Evolutionary conservation across 2,888 invertebrate species (phyloP).

Genomic region (Buathra laborator): DNA sequence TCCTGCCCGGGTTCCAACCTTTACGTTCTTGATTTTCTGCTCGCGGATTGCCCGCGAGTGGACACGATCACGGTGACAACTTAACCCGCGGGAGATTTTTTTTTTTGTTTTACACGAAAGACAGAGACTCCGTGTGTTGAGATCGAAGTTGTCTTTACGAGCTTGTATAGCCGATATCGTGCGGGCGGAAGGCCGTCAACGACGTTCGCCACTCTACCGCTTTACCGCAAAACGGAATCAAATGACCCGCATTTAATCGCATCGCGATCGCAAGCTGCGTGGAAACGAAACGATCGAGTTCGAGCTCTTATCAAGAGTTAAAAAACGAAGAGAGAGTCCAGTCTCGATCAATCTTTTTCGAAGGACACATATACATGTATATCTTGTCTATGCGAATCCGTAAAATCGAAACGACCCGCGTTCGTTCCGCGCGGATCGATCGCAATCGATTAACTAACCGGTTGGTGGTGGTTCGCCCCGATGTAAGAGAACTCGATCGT

Average conservation of each 20-base stretch:
- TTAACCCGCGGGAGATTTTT: conserved; percentile 73
- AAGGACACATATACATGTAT: conserved; percentile 54
- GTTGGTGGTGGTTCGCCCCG: conserved; percentile 58
- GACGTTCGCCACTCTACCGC: conserved; percentile 16
- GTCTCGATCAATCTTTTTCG: conserved; percentile 61
- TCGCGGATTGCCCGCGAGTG: not conserved
- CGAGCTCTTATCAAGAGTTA: conserved; percentile 45
- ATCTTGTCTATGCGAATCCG: conserved; percentile 43
- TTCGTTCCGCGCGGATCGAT: conserved; percentile 65
- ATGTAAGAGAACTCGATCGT: conserved; percentile 56
- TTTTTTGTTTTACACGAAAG: conserved; percentile 1
- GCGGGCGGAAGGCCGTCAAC: conserved; percentile 41
- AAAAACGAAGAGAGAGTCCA: conserved; percentile 53
- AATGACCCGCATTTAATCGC: conserved; percentile 60
- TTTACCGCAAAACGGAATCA: conserved; percentile 34
- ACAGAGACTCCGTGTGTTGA: conserved; percentile 17
- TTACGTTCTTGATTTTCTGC: conserved; percentile 32
- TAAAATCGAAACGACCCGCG: conserved; percentile 61
- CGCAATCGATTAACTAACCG: conserved; percentile 72
- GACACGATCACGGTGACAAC: conserved; percentile 78
- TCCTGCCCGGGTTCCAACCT: conserved; percentile 67
- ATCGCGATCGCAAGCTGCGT: conserved; percentile 6
- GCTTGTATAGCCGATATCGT: conserved; percentile 18
- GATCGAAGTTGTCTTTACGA: conserved; percentile 60
- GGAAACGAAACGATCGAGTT: conserved; percentile 18